Percentiles rank a stretch among this genome's conserved stretches.
These are phyloP conservation scores for Venustoraphidia nigricollis DNA, from an alignment of 2,888 invertebrate species.

Conservation along the genomic window DNA sequence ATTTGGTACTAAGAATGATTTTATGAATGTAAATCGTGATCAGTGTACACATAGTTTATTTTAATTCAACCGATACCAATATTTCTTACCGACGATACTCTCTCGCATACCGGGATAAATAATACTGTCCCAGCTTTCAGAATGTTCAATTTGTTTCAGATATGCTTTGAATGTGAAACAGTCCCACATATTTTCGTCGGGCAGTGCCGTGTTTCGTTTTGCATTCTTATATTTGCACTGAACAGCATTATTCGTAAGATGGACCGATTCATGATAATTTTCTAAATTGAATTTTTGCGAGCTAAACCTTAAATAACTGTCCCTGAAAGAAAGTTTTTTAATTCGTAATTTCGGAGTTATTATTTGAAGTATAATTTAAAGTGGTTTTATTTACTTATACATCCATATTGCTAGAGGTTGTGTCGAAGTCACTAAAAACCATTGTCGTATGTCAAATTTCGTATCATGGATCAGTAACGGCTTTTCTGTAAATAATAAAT, in stretches of 20 bases:
- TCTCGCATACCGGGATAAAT: constrained; percentile 68
- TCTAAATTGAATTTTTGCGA: constrained; percentile 74
- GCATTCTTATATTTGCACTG: constrained; percentile 73
- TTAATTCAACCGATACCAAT: too few species aligned
- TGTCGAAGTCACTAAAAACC: constrained; percentile 85
- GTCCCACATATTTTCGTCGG: constrained; percentile 93
- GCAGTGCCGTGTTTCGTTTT: constrained; percentile 58
- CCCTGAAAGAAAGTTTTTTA: constrained; percentile 34
- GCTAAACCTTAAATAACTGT: constrained; percentile 85
- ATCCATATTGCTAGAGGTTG: constrained; percentile 86
- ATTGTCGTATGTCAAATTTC: constrained; percentile 90
- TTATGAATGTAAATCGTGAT: neutral
- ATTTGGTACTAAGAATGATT: neutral
- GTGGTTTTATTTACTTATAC: constrained; percentile 48
- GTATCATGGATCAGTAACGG: constrained; percentile 79
- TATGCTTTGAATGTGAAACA: constrained; percentile 58
- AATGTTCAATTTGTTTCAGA: constrained; percentile 53
- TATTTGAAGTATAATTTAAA: neutral
- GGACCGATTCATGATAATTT: constrained; percentile 83
- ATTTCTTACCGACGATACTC: neutral
- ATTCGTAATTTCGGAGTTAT: neutral
- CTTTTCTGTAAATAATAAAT: constrained; percentile 45
- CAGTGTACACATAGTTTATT: too few species aligned
- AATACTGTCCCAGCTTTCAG: constrained; percentile 63
- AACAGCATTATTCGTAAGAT: constrained; percentile 85